Evolutionary conservation across 2,113 vertebrate species (phyloP).

Genomic region (Zapornia atra): DNA sequence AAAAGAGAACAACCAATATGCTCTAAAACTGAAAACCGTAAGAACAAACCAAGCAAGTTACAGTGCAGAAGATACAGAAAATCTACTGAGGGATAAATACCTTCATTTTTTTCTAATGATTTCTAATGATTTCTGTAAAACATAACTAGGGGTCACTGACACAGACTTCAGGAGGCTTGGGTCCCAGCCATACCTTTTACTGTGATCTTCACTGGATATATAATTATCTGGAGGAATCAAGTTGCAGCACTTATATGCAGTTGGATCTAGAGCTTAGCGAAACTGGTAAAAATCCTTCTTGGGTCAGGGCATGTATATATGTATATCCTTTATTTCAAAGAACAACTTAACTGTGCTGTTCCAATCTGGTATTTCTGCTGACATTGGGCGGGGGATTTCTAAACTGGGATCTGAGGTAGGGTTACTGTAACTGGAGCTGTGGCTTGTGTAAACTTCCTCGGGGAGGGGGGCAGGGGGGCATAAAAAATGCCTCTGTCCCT

Average conservation of each 20-base stretch:
- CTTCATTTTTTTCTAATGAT: not conserved
- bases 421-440: slow-evolving; percentile 42
- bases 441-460: slow-evolving; percentile 25
- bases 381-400: not conserved
- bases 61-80: not conserved
- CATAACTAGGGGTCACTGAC: not conserved
- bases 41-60: not conserved
- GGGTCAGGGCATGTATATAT: not conserved
- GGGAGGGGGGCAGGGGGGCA: not conserved
- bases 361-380: slow-evolving; percentile 8
- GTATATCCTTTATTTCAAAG: slow-evolving; percentile 19
- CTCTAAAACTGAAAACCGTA: not conserved
- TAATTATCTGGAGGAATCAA: not conserved
- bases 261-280: not conserved
- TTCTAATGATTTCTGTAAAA: not conserved
- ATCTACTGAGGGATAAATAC: not conserved
- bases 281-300: slow-evolving; percentile 14
- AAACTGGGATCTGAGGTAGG: slow-evolving; percentile 45
- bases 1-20: not conserved
- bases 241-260: not conserved
- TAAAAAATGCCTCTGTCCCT: not conserved
- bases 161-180: not conserved
- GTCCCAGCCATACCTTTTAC: not conserved
- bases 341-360: slow-evolving; percentile 39
- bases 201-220: not conserved